Evolutionary conservation across 2,797 vertebrate species (phyloP), one percentile per base, ranked within the genome.

Genomic region (Enteromius treurensis): DNA sequence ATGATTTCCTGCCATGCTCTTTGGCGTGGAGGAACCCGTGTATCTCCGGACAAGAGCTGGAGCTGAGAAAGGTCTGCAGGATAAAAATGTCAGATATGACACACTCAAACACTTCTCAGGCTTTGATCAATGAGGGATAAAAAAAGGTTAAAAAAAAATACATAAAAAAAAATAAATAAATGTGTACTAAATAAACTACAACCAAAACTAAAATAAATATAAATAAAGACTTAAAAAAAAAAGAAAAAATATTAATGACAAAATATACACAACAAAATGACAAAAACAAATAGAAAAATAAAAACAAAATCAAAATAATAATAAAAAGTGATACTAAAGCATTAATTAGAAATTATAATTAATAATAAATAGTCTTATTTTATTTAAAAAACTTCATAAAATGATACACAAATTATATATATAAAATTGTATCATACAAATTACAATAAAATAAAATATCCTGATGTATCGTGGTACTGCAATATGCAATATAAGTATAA

Each of bases 1-100:
- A 99, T 0, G 96, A 95, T 88, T 98, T 99, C 90, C 95, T 97
- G 80, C 96, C 96, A 82, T 96, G 97, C 85, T 99, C 98, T 93
- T 96, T 98, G 87, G 95, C 94, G 75, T 99, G 95, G 86, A 99
- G 96, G 90, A 96, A 96, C 75, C 97, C 97, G 75, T 99, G 97
- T 86, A 99, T 95, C 93, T 99, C 98, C 75, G 98, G 97, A 92
- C 97, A 99, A 0, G 95, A 95, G 91, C 95, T 98, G 91, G 97
- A 96, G 92, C 95, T 97, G 87, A 99, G 92, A 92, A 99, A 99
- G 85, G 96, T 97, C 98, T 99, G 91, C 47, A 29, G 62, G 47
- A 77, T 64, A 14, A 83, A 47, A 15, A 26, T 26, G 1, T 19
- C 60, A 75, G 49, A 60, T 65, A 29, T 17, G 10, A 49, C 13